Percentiles rank a stretch among this genome's conserved stretches.
Evolutionary conservation across 2,888 invertebrate genomes (phyloP).

Genomic region (Tribolium freemani): DNA sequence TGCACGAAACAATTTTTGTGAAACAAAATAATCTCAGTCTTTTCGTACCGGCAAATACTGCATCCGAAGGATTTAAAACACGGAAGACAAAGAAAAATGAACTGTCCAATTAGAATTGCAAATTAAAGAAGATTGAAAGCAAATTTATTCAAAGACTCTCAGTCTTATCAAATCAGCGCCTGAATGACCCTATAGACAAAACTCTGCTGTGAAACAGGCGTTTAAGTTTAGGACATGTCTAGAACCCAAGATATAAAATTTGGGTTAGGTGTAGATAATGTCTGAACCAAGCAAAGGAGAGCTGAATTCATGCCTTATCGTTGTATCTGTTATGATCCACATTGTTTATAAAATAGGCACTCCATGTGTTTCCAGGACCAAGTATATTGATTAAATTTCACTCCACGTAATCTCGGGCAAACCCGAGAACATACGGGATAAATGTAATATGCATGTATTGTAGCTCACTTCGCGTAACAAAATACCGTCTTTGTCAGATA

Average conservation of each 20-base stretch:
- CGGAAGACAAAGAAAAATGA: not conserved
- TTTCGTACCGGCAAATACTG: too few species aligned
- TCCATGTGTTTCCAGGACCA: not conserved
- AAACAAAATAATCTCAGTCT: too few species aligned
- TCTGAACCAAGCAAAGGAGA: not conserved
- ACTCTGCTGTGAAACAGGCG: too few species aligned
- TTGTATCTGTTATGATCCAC: slow-evolving; percentile 9
- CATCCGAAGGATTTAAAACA: not conserved
- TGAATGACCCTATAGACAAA: too few species aligned
- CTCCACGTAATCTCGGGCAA: not conserved
- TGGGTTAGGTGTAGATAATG: not conserved
- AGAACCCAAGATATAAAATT: not conserved
- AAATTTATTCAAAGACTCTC: not conserved
- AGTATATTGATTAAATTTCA: slow-evolving; percentile 24
- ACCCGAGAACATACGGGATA: slow-evolving; percentile 1
- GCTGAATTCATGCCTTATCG: slow-evolving; percentile 4
- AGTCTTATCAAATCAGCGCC: not conserved
- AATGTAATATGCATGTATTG: slow-evolving; percentile 26
- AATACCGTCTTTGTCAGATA: slow-evolving; percentile 27
- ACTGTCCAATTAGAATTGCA: not conserved
- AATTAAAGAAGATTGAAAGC: not conserved
- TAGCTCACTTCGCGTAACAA: not conserved
- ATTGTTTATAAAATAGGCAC: slow-evolving; percentile 11
- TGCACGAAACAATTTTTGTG: not conserved
- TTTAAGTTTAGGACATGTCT: not conserved